Evolutionary conservation across 2,888 invertebrate genomes (phyloP).

Genomic region (Aphelenchoides bicaudatus): DNA sequence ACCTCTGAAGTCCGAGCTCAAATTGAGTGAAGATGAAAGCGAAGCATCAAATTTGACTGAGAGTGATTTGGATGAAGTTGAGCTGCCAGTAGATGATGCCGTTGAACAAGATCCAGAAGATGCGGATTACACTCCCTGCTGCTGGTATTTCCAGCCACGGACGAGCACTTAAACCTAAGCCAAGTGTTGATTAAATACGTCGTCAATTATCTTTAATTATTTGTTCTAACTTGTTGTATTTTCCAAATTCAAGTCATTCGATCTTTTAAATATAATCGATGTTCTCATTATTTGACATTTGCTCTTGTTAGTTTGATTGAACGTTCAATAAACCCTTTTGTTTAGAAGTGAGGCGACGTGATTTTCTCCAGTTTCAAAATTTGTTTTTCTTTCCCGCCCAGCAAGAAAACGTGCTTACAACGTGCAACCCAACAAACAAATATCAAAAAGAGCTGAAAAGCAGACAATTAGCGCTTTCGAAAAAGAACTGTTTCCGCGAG

Average conservation of each 20-base stretch:
- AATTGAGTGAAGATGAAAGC: constrained; percentile 12
- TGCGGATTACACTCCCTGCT: neutral
- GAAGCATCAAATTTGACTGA: neutral
- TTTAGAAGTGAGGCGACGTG: neutral
- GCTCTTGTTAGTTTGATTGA: neutral
- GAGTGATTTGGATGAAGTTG: constrained; percentile 1
- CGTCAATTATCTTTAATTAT: constrained; percentile 1
- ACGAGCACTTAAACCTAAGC: constrained; percentile 1
- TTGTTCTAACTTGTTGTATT: neutral
- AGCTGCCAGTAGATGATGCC: constrained; percentile 6
- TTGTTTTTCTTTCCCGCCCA: neutral
- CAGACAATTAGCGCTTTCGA: too few relatives aligned
- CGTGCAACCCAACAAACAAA: too few relatives aligned
- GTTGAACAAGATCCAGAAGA: too few relatives aligned
- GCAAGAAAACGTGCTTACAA: neutral
- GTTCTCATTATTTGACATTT: neutral
- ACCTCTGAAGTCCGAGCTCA: too few relatives aligned
- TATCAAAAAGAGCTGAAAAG: too few relatives aligned
- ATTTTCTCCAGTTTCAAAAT: neutral
- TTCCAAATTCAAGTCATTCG: neutral
- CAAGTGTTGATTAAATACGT: too few relatives aligned
- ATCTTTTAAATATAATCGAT: neutral
- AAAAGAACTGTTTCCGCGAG: too few relatives aligned
- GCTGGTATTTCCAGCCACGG: neutral
- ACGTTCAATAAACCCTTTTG: constrained; percentile 4